Conservation (phyloP, 2,797 vertebrate genomes). For the Micropoecilia bifurca region DNA sequence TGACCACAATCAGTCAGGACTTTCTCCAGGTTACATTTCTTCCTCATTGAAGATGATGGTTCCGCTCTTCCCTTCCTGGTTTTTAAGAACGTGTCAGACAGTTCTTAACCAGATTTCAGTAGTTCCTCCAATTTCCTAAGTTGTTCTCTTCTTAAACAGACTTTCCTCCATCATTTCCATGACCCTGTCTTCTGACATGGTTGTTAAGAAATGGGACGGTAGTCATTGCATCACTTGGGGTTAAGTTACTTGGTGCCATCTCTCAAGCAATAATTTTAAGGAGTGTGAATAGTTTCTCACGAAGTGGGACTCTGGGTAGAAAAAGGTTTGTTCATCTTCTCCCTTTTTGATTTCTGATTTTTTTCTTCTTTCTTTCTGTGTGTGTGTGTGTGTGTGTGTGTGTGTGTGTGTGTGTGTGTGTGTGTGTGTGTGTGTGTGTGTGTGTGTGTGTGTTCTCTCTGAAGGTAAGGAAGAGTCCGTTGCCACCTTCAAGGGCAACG, state of each 20-base stretch:
- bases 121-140: neutral
- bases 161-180: neutral
- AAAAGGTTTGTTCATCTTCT: neutral
- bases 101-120: neutral
- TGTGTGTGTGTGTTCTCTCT: neutral
- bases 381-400: neutral
- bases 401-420: neutral
- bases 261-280: neutral
- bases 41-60: neutral
- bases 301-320: neutral
- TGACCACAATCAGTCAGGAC: neutral
- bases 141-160: neutral
- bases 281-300: neutral
- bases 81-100: neutral
- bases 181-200: neutral
- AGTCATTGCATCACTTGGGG: neutral
- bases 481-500: conserved; percentile 93
- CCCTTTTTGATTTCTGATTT: neutral
- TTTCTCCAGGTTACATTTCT: neutral
- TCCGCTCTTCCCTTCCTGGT: neutral
- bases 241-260: neutral
- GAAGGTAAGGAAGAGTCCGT: conserved; percentile 92
- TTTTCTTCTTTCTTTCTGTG: too few relatives aligned
- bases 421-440: neutral
- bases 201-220: neutral